phyloP scores from a whole-genome alignment of 2,113 vertebrate species.

The Cacatua alba region DNA sequence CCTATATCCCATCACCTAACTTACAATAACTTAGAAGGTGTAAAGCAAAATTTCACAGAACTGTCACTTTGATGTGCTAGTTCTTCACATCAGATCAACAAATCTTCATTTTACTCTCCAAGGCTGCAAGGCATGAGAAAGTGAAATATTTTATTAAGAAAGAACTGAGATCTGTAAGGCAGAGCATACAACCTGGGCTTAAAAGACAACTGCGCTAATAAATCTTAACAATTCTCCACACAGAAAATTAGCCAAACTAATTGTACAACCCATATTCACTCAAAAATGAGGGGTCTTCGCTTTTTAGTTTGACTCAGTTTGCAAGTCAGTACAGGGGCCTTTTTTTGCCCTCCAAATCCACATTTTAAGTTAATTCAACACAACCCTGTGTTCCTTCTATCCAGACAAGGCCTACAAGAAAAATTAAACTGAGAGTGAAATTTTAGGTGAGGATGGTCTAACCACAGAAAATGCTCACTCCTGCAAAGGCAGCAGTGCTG shows the following conservation, averaged over 20 bases:
- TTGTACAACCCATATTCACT: background rate
- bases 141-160: background rate
- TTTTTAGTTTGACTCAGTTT: background rate
- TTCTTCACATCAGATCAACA: background rate
- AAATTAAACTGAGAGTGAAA: background rate
- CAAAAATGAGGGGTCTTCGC: background rate
- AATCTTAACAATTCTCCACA: background rate
- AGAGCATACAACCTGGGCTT: background rate
- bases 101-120: background rate
- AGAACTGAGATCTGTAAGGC: background rate
- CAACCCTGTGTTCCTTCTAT: background rate
- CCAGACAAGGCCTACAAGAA: background rate
- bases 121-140: background rate
- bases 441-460: background rate
- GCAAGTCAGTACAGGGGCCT: background rate
- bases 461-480: background rate
- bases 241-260: background rate
- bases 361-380: background rate
- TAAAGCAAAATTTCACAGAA: background rate
- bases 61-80: background rate
- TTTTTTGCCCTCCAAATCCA: background rate
- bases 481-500: background rate
- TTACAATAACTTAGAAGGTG: background rate
- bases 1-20: background rate
- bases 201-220: background rate